phyloP scores from a whole-genome alignment of 2,797 vertebrate species.

The Acipenser oxyrinchus region DNA sequence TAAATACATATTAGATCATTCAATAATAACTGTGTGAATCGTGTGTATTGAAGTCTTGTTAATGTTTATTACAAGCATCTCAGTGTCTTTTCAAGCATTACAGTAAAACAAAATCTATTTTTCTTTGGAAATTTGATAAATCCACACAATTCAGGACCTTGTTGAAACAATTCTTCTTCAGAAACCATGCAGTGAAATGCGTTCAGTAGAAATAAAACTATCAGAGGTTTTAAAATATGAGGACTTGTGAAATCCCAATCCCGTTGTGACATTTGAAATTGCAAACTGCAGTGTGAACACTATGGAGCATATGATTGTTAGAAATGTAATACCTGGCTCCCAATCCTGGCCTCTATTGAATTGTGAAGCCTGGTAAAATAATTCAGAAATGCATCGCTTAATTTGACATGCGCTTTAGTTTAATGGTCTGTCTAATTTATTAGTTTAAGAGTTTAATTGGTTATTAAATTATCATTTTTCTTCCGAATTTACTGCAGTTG shows the following conservation, averaged over 20 bases:
- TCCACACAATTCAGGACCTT: too few species aligned
- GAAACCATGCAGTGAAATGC: too few species aligned
- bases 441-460: constrained; percentile 11
- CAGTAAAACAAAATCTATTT: too few species aligned
- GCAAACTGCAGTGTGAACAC: not conserved
- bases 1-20: too few species aligned
- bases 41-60: too few species aligned
- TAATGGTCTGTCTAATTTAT: constrained; percentile 14
- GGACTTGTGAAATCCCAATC: not conserved
- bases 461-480: not conserved
- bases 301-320: constrained; percentile 11
- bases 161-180: too few species aligned
- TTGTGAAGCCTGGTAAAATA: not conserved
- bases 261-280: not conserved
- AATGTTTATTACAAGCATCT: too few species aligned
- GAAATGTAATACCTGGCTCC: not conserved
- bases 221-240: not conserved
- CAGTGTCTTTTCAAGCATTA: too few species aligned
- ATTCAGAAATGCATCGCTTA: not conserved
- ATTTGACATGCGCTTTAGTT: constrained; percentile 4
- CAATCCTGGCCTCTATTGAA: too few species aligned
- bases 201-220: too few species aligned
- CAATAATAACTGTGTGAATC: too few species aligned
- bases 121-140: too few species aligned
- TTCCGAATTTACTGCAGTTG: not conserved